A percentile compares a stretch with the other conserved stretches of the same genome.
phyloP scores from a whole-genome alignment of 2,797 vertebrate species.

The Tolypeutes matacus region DNA sequence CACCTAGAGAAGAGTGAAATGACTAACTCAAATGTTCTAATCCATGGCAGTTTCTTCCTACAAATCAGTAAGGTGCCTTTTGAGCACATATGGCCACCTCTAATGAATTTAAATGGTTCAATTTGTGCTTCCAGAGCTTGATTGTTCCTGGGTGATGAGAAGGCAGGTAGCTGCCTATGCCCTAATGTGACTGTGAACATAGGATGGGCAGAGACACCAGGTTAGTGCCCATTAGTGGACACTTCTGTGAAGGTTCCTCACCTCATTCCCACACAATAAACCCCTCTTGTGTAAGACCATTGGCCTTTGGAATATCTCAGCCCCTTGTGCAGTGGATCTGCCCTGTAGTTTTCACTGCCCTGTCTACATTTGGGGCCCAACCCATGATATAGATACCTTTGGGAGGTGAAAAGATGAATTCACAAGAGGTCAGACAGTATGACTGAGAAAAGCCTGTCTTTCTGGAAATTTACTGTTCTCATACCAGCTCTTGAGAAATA shows the following conservation, averaged over 20 bases:
- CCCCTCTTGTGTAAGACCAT: not conserved
- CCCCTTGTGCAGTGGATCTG: not conserved
- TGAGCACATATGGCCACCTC: not conserved
- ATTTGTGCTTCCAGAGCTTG: not conserved
- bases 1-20: not conserved
- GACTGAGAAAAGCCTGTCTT: conserved; percentile 60
- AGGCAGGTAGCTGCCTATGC: not conserved
- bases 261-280: not conserved
- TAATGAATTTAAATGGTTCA: not conserved
- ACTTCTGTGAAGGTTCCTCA: not conserved
- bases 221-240: accelerated
- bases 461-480: conserved; percentile 26
- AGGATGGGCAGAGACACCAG: not conserved
- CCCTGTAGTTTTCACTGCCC: not conserved
- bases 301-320: not conserved
- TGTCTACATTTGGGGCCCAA: conserved; percentile 11
- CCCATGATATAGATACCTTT: conserved; percentile 11
- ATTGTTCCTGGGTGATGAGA: not conserved
- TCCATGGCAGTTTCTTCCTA: not conserved
- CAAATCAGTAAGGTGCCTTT: not conserved
- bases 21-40: not conserved
- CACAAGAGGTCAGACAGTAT: conserved; percentile 1
- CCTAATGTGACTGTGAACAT: not conserved
- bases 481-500: conserved; percentile 13
- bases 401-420: conserved; percentile 22